These are phyloP conservation scores for Entomobrya multifasciata DNA, from an alignment of 2,888 invertebrate species.

Conservation along the genomic window DNA sequence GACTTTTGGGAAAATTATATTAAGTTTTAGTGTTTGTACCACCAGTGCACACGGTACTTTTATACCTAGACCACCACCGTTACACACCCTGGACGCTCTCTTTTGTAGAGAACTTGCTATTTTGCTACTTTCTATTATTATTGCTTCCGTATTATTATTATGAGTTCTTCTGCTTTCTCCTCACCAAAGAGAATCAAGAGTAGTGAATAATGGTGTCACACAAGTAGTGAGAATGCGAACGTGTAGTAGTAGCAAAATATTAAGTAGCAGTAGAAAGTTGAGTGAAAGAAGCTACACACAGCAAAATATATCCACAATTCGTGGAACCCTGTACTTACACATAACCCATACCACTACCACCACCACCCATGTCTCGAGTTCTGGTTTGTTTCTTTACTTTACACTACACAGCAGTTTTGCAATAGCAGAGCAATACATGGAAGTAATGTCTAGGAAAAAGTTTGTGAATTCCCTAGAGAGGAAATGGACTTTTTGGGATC, in stretches of 20 bases:
- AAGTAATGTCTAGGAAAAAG: slow-evolving; percentile 55
- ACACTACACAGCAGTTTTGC: background rate
- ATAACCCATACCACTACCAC: background rate
- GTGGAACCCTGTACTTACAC: background rate
- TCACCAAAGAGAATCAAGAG: slow-evolving; percentile 11
- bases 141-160: slow-evolving; percentile 54
- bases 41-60: background rate
- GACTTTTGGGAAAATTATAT: slow-evolving; percentile 62
- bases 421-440: background rate
- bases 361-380: slow-evolving; percentile 1
- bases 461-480: slow-evolving; percentile 70
- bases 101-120: slow-evolving; percentile 8
- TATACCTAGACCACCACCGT: too few species aligned
- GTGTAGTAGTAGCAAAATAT: slow-evolving; percentile 62
- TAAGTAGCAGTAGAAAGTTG: slow-evolving; percentile 24
- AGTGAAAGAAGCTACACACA: slow-evolving; percentile 11
- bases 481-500: slow-evolving; percentile 70
- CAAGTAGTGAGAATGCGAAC: slow-evolving; percentile 37
- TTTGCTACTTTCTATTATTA: slow-evolving; percentile 29
- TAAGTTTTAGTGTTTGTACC: slow-evolving; percentile 34
- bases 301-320: background rate
- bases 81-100: background rate
- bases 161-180: slow-evolving; percentile 9
- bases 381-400: slow-evolving; percentile 13
- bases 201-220: slow-evolving; percentile 67